Percentiles rank a stretch among this genome's conserved stretches.
Evolutionary conservation across 2,113 vertebrate genomes (phyloP).

Genomic region (Podarcis raffonei): DNA sequence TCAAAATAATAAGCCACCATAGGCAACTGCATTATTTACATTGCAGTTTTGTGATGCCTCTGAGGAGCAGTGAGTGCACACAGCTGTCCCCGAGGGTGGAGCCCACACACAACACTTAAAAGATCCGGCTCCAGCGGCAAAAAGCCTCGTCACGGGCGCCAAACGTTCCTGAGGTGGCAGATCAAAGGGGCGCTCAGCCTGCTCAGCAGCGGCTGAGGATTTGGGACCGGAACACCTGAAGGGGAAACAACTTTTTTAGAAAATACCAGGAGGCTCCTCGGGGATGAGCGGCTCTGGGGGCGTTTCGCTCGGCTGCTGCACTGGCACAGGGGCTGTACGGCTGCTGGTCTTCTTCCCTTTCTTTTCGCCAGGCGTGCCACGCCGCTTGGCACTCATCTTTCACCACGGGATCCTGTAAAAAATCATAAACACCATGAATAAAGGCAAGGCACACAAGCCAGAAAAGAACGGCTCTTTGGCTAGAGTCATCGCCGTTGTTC

Average conservation of each 20-base stretch:
- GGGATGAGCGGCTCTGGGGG: accelerated
- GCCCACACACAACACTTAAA: not conserved
- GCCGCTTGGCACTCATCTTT: slow-evolving; percentile 10
- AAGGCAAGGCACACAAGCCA: too few relatives aligned
- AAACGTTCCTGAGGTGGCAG: too few relatives aligned
- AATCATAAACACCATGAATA: too few relatives aligned
- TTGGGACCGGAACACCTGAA: not conserved
- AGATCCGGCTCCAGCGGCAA: not conserved
- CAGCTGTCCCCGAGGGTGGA: not conserved
- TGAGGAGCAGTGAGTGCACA: not conserved
- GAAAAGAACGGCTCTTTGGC: too few relatives aligned
- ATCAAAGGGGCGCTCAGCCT: not conserved
- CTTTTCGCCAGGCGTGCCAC: not conserved
- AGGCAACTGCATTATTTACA: not conserved
- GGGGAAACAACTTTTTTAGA: not conserved
- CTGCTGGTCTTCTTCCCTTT: not conserved
- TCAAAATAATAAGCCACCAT: not conserved
- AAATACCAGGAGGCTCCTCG: not conserved
- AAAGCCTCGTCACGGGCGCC: not conserved
- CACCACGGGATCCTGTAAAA: not conserved
- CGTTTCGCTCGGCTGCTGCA: not conserved
- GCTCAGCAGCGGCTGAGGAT: not conserved
- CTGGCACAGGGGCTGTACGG: accelerated
- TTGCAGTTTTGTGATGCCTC: not conserved
- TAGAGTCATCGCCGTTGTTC: not conserved